Percentiles rank a stretch among this genome's conserved stretches.
Evolutionary conservation across 2,797 vertebrate genomes (phyloP).

Genomic region (Crax fasciolata): DNA sequence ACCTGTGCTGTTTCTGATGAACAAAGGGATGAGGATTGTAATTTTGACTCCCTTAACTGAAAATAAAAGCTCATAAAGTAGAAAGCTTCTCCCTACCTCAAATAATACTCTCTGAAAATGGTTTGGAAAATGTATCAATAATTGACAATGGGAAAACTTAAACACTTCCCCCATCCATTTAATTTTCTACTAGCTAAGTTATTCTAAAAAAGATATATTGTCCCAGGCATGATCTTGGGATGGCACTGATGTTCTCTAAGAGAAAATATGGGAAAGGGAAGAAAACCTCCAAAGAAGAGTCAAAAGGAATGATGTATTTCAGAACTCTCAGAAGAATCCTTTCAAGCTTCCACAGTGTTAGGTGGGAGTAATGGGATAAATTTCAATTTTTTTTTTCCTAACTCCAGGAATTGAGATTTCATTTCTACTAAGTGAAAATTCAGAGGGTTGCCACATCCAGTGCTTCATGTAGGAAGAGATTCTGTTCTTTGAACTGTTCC

Average conservation of each 20-base stretch:
- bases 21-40: not conserved
- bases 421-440: not conserved
- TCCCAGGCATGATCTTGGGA: not conserved
- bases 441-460: not conserved
- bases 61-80: not conserved
- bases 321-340: not conserved
- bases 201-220: not conserved
- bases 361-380: not conserved
- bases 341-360: not conserved
- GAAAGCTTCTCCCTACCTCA: not conserved
- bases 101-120: not conserved
- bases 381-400: not conserved
- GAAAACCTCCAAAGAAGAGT: not conserved
- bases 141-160: not conserved
- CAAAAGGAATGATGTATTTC: not conserved
- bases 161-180: not conserved
- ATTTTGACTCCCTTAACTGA: not conserved
- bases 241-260: not conserved
- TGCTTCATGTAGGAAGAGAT: not conserved
- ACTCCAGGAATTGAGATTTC: not conserved
- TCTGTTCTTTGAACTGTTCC: not conserved
- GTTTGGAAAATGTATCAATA: not conserved
- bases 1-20: not conserved
- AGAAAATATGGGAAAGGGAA: not conserved
- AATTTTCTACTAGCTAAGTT: not conserved